These are phyloP conservation scores for Sweltsa coloradensis DNA, from an alignment of 1,140 invertebrate genomes.

Conservation along the genomic window DNA sequence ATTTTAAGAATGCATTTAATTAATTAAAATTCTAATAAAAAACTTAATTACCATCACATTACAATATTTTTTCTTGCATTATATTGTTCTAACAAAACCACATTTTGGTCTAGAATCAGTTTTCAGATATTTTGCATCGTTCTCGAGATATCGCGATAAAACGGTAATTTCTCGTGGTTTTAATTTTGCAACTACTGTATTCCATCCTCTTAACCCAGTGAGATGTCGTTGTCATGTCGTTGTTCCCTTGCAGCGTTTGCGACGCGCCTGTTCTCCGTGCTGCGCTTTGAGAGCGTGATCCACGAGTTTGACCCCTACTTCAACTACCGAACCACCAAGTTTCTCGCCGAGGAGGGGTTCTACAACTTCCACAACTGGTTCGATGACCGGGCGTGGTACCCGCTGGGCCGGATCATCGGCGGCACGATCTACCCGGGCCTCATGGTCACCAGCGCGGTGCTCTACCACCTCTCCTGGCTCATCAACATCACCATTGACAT, in stretches of 20 bases:
- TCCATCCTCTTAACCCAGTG: constrained; percentile 2
- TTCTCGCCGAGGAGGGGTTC: constrained; percentile 89
- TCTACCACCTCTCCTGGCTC: constrained; percentile 81
- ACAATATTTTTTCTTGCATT: no score
- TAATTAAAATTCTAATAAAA: no score
- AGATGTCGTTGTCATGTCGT: constrained; percentile 10
- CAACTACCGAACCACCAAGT: constrained; percentile 94
- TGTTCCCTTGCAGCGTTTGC: constrained; percentile 73
- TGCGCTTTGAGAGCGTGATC: constrained; percentile 94
- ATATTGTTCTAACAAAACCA: no score
- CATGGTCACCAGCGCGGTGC: constrained; percentile 91
- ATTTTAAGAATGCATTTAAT: no score
- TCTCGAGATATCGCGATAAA: background rate
- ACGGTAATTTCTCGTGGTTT: background rate
- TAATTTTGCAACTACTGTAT: background rate
- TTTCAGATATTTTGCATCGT: no score
- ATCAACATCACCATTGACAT: constrained; percentile 93
- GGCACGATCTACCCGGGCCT: constrained; percentile 95
- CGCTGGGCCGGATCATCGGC: constrained; percentile 91
- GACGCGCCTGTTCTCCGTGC: constrained; percentile 88
- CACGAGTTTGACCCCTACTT: constrained; percentile 99
- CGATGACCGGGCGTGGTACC: constrained; percentile 98
- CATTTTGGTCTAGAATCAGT: no score
- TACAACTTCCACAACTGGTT: constrained; percentile 99
- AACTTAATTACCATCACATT: no score